A percentile compares a stretch with the other conserved stretches of the same genome.
phyloP scores from a whole-genome alignment of 2,888 invertebrate genomes.

The Drosophila koepferae region DNA sequence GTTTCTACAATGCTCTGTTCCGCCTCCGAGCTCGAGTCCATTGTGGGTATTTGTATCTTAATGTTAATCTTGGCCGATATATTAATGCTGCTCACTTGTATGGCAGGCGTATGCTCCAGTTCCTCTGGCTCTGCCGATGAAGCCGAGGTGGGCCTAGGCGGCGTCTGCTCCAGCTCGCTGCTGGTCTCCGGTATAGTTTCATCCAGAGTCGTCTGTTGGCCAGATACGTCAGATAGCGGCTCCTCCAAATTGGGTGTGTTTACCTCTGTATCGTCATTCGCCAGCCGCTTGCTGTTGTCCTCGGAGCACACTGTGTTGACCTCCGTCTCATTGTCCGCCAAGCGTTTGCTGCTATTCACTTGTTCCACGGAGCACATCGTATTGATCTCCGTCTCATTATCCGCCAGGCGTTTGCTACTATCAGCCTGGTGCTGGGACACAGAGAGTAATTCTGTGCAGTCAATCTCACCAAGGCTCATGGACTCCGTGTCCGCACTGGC shows the following conservation, averaged over 20 bases:
- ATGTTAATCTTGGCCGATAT: slow-evolving; percentile 85
- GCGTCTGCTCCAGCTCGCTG: slow-evolving; percentile 62
- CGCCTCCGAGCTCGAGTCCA: slow-evolving; percentile 53
- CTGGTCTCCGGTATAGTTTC: slow-evolving; percentile 82
- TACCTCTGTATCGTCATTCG: slow-evolving; percentile 22
- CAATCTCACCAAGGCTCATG: slow-evolving; percentile 61
- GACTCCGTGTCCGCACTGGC: slow-evolving; percentile 77
- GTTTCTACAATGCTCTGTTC: slow-evolving; percentile 9
- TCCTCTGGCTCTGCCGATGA: slow-evolving; percentile 7
- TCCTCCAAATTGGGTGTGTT: slow-evolving; percentile 22
- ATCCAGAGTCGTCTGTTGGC: slow-evolving; percentile 42
- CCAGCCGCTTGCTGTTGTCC: slow-evolving; percentile 36
- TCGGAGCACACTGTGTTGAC: slow-evolving; percentile 17
- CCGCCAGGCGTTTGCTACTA: slow-evolving; percentile 49
- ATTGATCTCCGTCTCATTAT: slow-evolving; percentile 46
- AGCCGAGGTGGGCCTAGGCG: neutral
- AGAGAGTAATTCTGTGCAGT: slow-evolving; percentile 26
- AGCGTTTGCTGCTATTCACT: slow-evolving; percentile 33
- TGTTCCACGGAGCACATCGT: slow-evolving; percentile 4
- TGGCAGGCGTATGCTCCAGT: slow-evolving; percentile 32
- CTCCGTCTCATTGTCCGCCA: slow-evolving; percentile 57
- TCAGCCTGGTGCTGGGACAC: slow-evolving; percentile 1
- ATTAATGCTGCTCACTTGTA: slow-evolving; percentile 81
- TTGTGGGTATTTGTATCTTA: slow-evolving; percentile 81
- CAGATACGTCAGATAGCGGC: slow-evolving; percentile 8